Conservation (phyloP, 1,140 invertebrate genomes). For the Aradophagus sp. region DNA sequence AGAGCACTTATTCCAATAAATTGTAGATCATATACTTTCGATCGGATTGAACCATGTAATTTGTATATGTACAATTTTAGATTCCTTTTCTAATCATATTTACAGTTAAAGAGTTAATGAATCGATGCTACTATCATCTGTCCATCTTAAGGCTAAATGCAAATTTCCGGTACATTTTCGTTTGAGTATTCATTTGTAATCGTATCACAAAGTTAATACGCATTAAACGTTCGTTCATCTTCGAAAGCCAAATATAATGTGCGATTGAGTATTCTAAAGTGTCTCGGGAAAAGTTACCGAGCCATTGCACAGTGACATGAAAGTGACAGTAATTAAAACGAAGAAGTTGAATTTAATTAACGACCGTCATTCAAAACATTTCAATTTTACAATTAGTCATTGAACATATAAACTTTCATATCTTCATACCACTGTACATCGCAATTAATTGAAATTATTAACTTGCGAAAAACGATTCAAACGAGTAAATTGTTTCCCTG, state of each 20-base stretch:
- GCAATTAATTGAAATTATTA: slow-evolving; percentile 1
- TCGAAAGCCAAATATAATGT: slow-evolving; percentile 4
- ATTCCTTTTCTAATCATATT: slow-evolving; percentile 27
- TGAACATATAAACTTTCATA: neutral
- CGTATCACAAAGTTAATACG: slow-evolving; percentile 37
- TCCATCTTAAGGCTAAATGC: slow-evolving; percentile 26
- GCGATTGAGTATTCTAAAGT: slow-evolving; percentile 18
- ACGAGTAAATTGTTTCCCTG: slow-evolving; percentile 80
- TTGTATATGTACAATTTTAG: slow-evolving; percentile 42
- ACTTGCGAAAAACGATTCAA: slow-evolving; percentile 15
- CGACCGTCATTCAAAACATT: no score
- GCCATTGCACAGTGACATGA: slow-evolving; percentile 10
- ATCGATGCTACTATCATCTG: slow-evolving; percentile 8
- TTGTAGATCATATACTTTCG: slow-evolving; percentile 2
- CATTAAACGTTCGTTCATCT: slow-evolving; percentile 18
- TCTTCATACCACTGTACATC: slow-evolving; percentile 1
- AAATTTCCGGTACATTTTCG: slow-evolving; percentile 21
- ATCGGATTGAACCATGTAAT: slow-evolving; percentile 2
- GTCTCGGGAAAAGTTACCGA: slow-evolving; percentile 2
- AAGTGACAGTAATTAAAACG: neutral
- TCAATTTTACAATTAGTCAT: no score
- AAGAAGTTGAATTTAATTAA: no score
- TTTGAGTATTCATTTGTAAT: slow-evolving; percentile 35
- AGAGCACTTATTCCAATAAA: neutral
- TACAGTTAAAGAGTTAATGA: slow-evolving; percentile 20